These are phyloP conservation scores for Takifugu ocellatus DNA, from an alignment of 2,797 vertebrate species.

Conservation along the genomic window DNA sequence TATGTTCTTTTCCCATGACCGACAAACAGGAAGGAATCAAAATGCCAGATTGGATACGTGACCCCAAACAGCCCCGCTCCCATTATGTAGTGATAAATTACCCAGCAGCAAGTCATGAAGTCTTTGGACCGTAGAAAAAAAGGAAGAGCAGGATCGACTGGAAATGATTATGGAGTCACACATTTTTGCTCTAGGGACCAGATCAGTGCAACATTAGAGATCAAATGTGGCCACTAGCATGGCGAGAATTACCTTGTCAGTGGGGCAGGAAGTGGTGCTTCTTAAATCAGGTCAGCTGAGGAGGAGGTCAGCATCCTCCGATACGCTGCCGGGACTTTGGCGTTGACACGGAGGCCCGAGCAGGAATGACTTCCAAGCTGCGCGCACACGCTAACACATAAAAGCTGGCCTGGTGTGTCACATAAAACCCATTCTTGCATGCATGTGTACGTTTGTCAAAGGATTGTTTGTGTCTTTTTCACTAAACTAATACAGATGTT, in stretches of 20 bases:
- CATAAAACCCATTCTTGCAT: slow-evolving; percentile 14
- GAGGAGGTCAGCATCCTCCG: slow-evolving; percentile 20
- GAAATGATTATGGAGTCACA: slow-evolving; percentile 53
- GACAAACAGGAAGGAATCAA: slow-evolving; percentile 63
- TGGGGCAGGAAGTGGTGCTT: slow-evolving; percentile 4
- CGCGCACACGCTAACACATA: slow-evolving; percentile 8
- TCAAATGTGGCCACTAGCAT: slow-evolving; percentile 24
- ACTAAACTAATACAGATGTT: slow-evolving; percentile 61
- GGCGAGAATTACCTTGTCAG: slow-evolving; percentile 36
- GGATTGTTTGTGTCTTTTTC: slow-evolving; percentile 48
- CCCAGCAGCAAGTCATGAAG: slow-evolving; percentile 45
- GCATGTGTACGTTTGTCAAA: slow-evolving; percentile 38
- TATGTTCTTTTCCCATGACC: slow-evolving; percentile 53
- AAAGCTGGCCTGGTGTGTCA: slow-evolving; percentile 5
- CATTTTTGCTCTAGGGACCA: slow-evolving; percentile 41
- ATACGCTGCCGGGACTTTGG: slow-evolving; percentile 34
- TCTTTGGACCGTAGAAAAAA: slow-evolving; percentile 35
- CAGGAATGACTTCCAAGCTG: slow-evolving; percentile 20
- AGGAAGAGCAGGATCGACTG: slow-evolving; percentile 45
- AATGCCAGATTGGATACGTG: slow-evolving; percentile 52
- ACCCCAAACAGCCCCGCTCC: slow-evolving; percentile 60
- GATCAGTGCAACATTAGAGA: slow-evolving; percentile 32
- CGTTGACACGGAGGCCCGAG: slow-evolving; percentile 42
- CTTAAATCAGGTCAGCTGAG: slow-evolving; percentile 1
- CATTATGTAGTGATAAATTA: slow-evolving; percentile 67